Percentiles rank a stretch among this genome's conserved stretches.
These are phyloP conservation scores for Halcyon badia DNA, from an alignment of 2,797 vertebrate species.

Conservation along the genomic window DNA sequence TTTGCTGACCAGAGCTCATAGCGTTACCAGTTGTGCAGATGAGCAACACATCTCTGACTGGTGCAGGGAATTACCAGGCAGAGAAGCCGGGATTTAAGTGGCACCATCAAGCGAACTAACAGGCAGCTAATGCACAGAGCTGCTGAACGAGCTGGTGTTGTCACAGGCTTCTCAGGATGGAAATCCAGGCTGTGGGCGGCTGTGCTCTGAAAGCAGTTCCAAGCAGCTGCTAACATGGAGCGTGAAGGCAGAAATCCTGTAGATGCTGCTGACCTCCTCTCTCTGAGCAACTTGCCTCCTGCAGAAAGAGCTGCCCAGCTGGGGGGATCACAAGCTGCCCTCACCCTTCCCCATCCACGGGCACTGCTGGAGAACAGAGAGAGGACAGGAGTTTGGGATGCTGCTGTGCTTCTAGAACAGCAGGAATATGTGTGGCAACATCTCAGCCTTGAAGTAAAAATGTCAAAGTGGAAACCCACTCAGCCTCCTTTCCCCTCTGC, in stretches of 20 bases:
- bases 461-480: not conserved
- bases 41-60: rapidly evolving
- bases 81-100: not conserved
- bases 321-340: not conserved
- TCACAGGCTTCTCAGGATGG: not conserved
- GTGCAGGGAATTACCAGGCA: too few species aligned
- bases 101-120: not conserved
- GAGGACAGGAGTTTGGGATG: not conserved
- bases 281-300: not conserved
- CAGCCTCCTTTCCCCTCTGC: not conserved
- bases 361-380: not conserved
- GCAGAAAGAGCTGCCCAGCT: not conserved
- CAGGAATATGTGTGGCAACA: rapidly evolving
- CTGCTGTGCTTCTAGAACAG: not conserved
- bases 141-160: not conserved
- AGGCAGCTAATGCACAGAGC: not conserved
- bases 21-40: not conserved
- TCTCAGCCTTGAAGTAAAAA: not conserved
- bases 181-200: not conserved
- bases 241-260: not conserved
- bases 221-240: rapidly evolving
- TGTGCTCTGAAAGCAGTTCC: not conserved
- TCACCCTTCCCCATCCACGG: not conserved
- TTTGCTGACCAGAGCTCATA: not conserved
- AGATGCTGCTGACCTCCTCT: not conserved